These are phyloP conservation scores for Heliconius ethilla DNA, from an alignment of 2,888 invertebrate species.

Conservation along the genomic window DNA sequence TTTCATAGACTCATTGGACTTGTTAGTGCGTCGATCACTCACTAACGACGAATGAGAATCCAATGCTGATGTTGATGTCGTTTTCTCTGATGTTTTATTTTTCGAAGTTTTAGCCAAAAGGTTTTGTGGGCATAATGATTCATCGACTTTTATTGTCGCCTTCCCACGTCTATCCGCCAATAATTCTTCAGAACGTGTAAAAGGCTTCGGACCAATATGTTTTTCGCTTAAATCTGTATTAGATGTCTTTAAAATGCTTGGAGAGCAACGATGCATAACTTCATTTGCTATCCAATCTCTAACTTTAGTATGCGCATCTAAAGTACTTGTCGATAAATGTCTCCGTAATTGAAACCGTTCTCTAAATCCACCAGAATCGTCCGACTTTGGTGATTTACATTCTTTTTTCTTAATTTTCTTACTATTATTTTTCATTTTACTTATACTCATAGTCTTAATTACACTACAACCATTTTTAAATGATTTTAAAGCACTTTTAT, in stretches of 20 bases:
- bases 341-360: slow-evolving; percentile 85
- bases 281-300: slow-evolving; percentile 93
- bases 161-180: slow-evolving; percentile 68
- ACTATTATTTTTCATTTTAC: slow-evolving; percentile 76
- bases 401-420: slow-evolving; percentile 81
- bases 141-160: slow-evolving; percentile 53
- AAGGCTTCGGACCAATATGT: slow-evolving; percentile 59
- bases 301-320: slow-evolving; percentile 93
- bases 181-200: slow-evolving; percentile 75
- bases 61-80: slow-evolving; percentile 74
- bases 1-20: slow-evolving; percentile 75
- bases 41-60: slow-evolving; percentile 72
- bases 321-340: slow-evolving; percentile 89
- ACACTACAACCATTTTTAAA: slow-evolving; percentile 82
- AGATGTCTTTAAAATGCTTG: slow-evolving; percentile 83
- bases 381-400: slow-evolving; percentile 81
- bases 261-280: slow-evolving; percentile 87
- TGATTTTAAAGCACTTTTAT: slow-evolving; percentile 70
- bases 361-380: slow-evolving; percentile 81
- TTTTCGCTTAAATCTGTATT: slow-evolving; percentile 68
- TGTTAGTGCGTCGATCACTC: slow-evolving; percentile 63
- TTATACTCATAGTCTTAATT: slow-evolving; percentile 81
- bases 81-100: slow-evolving; percentile 74
- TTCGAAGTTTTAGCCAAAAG: slow-evolving; percentile 56
- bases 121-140: slow-evolving; percentile 52